Conservation (phyloP, 2,888 invertebrate genomes). For the Thalpophila matura region DNA sequence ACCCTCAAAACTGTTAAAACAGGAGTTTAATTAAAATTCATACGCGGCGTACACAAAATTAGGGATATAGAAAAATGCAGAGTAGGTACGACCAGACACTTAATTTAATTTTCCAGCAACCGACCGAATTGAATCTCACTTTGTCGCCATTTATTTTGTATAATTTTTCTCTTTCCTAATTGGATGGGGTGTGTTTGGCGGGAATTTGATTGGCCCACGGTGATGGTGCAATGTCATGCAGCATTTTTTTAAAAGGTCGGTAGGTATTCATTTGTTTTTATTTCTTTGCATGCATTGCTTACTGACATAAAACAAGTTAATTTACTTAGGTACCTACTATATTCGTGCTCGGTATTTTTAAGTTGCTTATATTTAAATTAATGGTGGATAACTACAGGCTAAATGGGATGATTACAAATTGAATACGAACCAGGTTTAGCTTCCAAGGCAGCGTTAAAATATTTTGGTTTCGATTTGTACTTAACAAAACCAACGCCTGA, state of each 20-base stretch:
- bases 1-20: constrained; percentile 14
- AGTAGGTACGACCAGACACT: constrained; percentile 13
- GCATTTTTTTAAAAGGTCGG: too few species aligned
- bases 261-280: too few species aligned
- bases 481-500: constrained; percentile 14
- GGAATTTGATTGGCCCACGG: constrained; percentile 18
- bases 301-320: too few species aligned
- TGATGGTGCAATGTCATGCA: neutral
- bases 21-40: constrained; percentile 41
- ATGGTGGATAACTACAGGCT: too few species aligned
- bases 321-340: too few species aligned
- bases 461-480: neutral
- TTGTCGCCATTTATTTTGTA: constrained; percentile 34
- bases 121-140: constrained; percentile 44
- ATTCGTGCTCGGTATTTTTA: too few species aligned
- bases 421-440: too few species aligned
- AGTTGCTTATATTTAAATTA: too few species aligned
- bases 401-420: too few species aligned
- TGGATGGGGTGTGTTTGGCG: constrained; percentile 22
- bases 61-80: constrained; percentile 49
- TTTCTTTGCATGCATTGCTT: too few species aligned
- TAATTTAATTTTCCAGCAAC: constrained; percentile 43
- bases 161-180: constrained; percentile 26
- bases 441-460: too few species aligned
- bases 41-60: constrained; percentile 43